Evolutionary conservation across 2,113 vertebrate genomes (phyloP), one percentile per base, ranked within the genome.

Genomic region (Dasyprocta punctata): DNA sequence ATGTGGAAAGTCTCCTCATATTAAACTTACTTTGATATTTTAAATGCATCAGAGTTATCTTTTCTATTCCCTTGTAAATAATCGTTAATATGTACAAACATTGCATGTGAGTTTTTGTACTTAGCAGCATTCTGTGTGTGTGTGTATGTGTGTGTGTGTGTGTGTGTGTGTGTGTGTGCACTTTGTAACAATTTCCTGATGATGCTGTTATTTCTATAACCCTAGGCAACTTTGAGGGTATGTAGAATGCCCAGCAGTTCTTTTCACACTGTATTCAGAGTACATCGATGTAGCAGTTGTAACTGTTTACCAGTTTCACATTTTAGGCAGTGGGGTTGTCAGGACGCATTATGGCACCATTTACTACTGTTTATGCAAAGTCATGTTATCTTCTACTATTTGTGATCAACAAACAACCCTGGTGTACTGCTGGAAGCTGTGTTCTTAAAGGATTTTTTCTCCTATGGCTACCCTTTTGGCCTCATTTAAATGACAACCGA

Each of bases 361-460:
- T 89, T 94, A 30, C 58, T 30, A 36, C 24, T 49, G 33, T 81
- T 16, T 60, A 14, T 63, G 86, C 69, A 36, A 69, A 28, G 2
- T 6, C 71, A 33, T 85, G 89, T 71, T 89, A 78, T 26, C 49
- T 87, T 90, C 58, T 63, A 73, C 83, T 65, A n/a, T 91, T 91
- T 96, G 20, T 56, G 82, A 86, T 78, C 44, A 86, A 54, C 28
- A 75, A 56, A 52, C 5, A 58, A 9, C 7, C 65, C 78, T 78
- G 17, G 9, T 65, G n/a, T 56, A 44, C 9, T 86, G 22, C 67
- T 75, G 26, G 58, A 91, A 84, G 41, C 49, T 47, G 20, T 81
- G 75, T 41, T 92, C 61, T 61, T 92, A 85, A 85, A 65, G n/a
- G 63, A 80, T 92, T 95, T 90, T 44, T 92, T 80, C 36, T 44